Conservation (phyloP, 2,797 vertebrate species). For the Propithecus deckenii region DNA sequence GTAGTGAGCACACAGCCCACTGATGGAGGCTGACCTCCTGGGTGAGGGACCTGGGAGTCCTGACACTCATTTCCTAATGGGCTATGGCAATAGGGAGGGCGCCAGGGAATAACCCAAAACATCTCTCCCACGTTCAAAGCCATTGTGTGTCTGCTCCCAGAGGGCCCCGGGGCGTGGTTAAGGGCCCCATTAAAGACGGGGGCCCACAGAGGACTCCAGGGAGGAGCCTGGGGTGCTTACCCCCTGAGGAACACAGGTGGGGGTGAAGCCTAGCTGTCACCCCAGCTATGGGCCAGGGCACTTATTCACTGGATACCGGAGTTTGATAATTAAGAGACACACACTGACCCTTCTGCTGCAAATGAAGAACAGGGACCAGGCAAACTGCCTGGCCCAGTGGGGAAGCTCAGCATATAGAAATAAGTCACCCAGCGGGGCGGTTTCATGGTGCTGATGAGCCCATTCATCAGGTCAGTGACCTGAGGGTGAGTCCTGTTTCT, state of each 20-base stretch:
- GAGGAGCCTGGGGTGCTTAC: background rate
- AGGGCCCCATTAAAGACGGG: background rate
- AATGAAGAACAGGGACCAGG: background rate
- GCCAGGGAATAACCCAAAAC: background rate
- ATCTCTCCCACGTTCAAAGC: background rate
- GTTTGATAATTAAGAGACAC: background rate
- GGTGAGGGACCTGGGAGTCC: background rate
- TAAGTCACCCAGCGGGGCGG: background rate
- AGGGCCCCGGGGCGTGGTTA: background rate
- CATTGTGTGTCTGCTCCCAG: background rate
- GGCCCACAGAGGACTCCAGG: background rate
- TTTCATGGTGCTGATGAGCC: background rate
- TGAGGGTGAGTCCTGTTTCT: background rate
- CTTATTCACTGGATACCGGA: background rate
- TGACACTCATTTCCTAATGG: background rate
- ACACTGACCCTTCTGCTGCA: background rate
- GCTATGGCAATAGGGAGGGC: background rate
- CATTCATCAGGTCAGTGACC: accelerated
- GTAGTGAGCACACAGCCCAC: background rate
- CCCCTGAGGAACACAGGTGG: background rate
- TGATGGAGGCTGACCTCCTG: background rate
- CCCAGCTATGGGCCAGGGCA: background rate
- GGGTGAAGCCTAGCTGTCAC: background rate
- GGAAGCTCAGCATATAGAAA: accelerated
- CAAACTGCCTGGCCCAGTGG: background rate